Conservation (phyloP, 2,797 vertebrate species). For the Fratercula arctica region DNA sequence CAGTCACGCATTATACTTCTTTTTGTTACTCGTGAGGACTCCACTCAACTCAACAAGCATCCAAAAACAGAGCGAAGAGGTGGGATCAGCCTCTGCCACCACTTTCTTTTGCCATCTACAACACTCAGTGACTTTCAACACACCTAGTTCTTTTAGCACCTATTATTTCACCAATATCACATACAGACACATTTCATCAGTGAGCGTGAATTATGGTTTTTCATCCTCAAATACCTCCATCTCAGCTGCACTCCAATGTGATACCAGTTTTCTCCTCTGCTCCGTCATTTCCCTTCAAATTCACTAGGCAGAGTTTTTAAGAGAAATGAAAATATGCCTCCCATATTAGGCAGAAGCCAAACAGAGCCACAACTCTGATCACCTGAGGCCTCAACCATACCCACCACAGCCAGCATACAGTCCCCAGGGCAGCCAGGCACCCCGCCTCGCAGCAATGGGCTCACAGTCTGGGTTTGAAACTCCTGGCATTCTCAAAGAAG, state of each 20-base stretch:
- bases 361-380: background rate
- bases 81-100: background rate
- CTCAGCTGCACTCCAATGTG: background rate
- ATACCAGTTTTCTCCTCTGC: background rate
- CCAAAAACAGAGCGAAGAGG: background rate
- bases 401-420: fast-evolving
- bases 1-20: fast-evolving
- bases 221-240: background rate
- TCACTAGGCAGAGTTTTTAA: background rate
- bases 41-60: background rate
- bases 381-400: fast-evolving
- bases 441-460: background rate
- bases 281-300: background rate
- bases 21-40: background rate
- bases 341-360: background rate
- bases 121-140: background rate
- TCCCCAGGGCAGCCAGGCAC: background rate
- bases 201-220: background rate
- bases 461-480: background rate
- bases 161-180: background rate
- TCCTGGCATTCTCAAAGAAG: background rate
- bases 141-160: background rate
- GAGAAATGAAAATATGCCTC: background rate
- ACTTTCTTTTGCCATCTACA: background rate
- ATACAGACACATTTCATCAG: background rate